Evolutionary conservation across 2,888 invertebrate species (phyloP), one percentile per base, ranked within the genome.

Genomic region (Thereva unica): DNA sequence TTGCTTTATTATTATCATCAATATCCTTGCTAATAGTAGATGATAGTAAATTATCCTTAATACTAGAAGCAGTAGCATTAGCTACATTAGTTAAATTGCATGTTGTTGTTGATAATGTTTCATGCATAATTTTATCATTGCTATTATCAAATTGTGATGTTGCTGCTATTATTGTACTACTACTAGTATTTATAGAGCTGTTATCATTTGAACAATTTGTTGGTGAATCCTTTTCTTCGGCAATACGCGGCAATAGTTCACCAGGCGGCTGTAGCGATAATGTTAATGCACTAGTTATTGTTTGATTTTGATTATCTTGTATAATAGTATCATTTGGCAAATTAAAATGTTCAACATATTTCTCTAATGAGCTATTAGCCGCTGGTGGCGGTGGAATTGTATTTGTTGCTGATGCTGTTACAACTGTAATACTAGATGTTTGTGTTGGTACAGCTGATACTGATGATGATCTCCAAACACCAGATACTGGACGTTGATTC

Each of bases 221-320:
- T 45, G 79, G 79, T 7, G 79, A 79, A 70, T 79, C 79, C 76
- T 92, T 93, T 78, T 93, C 93, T 80, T 93, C 93, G 0, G 93
- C 93, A 68, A 93, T 93, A 71, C 93, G 82, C 0, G 93, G 93
- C 75, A 93, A 80, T 64, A 88, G 83, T 74, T 85, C 86, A 63
- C 83, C 83, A 10, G 84, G 82, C 40, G 82, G 82, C n/a, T 83
- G 80, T 59, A 84, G 74, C 52, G 82, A 81, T 44, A 84, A 73
- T 1, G 83, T 81, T 53, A 83, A 75, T 34, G 71, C 67, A 53
- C 53, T 45, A 8, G 64, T 59, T 41, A 55, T 64, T 49, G 66
- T 41, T 37, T 54, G 47, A 40, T 34, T 38, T 55, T 55, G 64
- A 9, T 40, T 8, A n/a, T 53, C 41, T 8, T 45, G 38, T 7